A percentile compares a stretch with the other conserved stretches of the same genome.
These are phyloP conservation scores for Porites cylindrica DNA, from an alignment of 92 coral and sea anemone genomes.

Conservation along the genomic window DNA sequence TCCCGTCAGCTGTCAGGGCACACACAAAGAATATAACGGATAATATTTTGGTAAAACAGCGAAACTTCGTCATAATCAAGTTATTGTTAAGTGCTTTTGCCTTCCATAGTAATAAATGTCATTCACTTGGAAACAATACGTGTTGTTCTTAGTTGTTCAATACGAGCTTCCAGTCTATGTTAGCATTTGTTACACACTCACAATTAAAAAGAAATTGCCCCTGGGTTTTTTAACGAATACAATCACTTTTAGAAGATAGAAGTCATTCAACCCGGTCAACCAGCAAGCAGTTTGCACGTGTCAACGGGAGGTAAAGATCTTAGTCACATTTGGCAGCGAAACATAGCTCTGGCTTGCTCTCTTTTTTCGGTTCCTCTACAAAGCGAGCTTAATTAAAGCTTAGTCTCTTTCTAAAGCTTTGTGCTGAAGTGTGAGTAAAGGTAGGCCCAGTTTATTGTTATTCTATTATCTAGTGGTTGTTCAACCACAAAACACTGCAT, in stretches of 20 bases:
- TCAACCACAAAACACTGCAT: conserved; percentile 75
- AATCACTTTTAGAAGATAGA: conserved; percentile 70
- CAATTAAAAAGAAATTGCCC: conserved; percentile 81
- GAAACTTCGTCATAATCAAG: conserved; percentile 82
- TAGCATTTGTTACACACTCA: conserved; percentile 77
- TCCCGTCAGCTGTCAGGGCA: conserved; percentile 59
- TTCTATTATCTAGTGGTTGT: conserved; percentile 66
- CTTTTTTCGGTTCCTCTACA: conserved; percentile 41
- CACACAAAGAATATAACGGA: conserved; percentile 77
- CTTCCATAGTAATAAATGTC: conserved; percentile 85
- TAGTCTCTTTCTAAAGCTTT: conserved; percentile 52
- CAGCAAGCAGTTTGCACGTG: conserved; percentile 77
- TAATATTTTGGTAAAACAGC: conserved; percentile 80
- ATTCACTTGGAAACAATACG: conserved; percentile 82
- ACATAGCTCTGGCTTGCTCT: conserved; percentile 8
- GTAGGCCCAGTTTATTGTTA: conserved; percentile 50
- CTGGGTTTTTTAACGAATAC: conserved; percentile 73
- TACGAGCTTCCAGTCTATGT: conserved; percentile 71
- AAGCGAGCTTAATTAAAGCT: conserved; percentile 57
- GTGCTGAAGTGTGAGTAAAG: conserved; percentile 53
- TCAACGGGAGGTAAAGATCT: conserved; percentile 64
- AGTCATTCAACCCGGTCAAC: conserved; percentile 54
- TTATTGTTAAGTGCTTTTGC: conserved; percentile 78
- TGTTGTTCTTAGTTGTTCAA: conserved; percentile 90
- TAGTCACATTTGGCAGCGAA: conserved; percentile 18